phyloP scores from a whole-genome alignment of 2,797 vertebrate genomes.

The Halcyon smyrnensis region DNA sequence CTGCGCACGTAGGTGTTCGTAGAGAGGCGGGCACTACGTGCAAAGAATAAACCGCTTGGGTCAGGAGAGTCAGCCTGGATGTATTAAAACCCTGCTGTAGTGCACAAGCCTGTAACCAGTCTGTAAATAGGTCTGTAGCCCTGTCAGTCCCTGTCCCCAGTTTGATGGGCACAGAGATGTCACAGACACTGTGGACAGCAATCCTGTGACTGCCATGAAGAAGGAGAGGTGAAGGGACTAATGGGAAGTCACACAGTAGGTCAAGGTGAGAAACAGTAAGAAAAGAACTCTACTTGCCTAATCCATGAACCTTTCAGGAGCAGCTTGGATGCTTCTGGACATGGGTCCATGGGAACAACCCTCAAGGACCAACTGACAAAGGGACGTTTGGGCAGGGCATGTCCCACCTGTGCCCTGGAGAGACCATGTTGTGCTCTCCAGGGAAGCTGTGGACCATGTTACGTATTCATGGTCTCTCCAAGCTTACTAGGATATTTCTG shows the following conservation, averaged over 20 bases:
- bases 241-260: background rate
- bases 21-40: background rate
- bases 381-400: fast-evolving
- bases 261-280: background rate
- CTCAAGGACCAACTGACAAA: background rate
- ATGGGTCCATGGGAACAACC: background rate
- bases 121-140: background rate
- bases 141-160: background rate
- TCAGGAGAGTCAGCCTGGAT: background rate
- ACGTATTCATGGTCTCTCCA: background rate
- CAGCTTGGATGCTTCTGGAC: background rate
- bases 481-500: background rate
- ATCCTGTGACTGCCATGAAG: background rate
- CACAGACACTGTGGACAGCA: fast-evolving
- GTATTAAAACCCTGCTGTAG: background rate
- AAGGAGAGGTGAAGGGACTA: background rate
- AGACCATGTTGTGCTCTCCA: background rate
- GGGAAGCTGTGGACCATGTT: background rate
- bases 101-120: background rate
- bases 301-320: background rate
- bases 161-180: background rate
- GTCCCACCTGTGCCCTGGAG: background rate
- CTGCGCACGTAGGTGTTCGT: fast-evolving
- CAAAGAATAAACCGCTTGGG: background rate
- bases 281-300: background rate